A percentile compares a stretch with the other conserved stretches of the same genome.
Evolutionary conservation across 2,113 vertebrate species (phyloP).

Genomic region (Platycercus adscitus): DNA sequence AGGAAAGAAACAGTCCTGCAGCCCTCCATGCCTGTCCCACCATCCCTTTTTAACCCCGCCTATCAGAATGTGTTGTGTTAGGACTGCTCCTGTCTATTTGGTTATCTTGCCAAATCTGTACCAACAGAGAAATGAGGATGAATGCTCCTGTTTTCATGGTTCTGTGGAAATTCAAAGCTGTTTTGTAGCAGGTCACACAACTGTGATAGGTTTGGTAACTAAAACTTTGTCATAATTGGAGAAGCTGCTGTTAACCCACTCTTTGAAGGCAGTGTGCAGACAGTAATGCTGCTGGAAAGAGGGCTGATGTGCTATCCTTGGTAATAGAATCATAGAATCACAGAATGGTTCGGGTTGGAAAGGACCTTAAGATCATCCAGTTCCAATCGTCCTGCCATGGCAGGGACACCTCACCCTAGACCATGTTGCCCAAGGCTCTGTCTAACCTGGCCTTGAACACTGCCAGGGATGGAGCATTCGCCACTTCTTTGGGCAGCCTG

Average conservation of each 20-base stretch:
- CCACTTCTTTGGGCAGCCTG: not conserved
- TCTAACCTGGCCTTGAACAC: not conserved
- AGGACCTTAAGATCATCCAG: not conserved
- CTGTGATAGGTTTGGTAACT: not conserved
- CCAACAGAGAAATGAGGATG: not conserved
- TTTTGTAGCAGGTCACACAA: rapidly evolving
- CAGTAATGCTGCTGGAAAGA: not conserved
- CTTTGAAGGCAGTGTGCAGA: rapidly evolving
- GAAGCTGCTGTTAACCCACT: not conserved
- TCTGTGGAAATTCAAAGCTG: no score
- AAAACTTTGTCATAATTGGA: not conserved
- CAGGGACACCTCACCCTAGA: not conserved
- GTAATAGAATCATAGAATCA: not conserved
- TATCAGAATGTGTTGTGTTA: not conserved
- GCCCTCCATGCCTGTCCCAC: not conserved
- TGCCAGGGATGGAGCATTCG: not conserved
- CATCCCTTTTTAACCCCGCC: rapidly evolving
- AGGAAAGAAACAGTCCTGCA: not conserved
- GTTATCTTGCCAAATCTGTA: not conserved
- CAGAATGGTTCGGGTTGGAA: not conserved
- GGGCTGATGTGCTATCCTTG: rapidly evolving
- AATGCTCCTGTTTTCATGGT: not conserved
- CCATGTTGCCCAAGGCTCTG: not conserved
- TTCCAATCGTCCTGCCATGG: not conserved
- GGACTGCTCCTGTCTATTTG: not conserved